A percentile compares a stretch with the other conserved stretches of the same genome.
phyloP scores from a whole-genome alignment of 2,113 vertebrate species.

The Phylloscopus whistleri region DNA sequence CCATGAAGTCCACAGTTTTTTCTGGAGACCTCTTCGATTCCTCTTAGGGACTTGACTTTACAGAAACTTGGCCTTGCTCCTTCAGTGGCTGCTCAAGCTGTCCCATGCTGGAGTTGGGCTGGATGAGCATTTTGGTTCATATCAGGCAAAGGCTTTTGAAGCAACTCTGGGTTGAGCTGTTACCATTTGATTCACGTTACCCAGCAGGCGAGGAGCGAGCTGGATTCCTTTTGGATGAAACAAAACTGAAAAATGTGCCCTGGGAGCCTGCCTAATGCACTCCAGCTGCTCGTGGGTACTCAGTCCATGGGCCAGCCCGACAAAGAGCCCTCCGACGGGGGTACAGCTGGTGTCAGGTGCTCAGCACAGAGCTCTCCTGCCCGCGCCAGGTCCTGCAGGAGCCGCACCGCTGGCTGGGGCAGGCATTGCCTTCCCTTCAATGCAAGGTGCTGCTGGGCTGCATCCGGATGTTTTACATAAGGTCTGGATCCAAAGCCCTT shows the following conservation, averaged over 20 bases:
- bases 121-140: neutral
- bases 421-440: neutral
- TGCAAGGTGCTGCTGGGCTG: neutral
- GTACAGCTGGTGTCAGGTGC: neutral
- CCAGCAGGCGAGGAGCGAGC: neutral
- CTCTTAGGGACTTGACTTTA: neutral
- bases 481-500: constrained; percentile 1
- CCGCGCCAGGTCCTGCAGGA: accelerated
- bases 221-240: constrained; percentile 14
- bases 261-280: neutral
- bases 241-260: neutral
- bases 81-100: neutral
- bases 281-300: neutral
- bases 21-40: neutral
- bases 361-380: accelerated
- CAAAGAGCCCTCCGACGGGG: neutral
- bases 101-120: neutral
- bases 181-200: neutral
- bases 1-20: neutral
- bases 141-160: neutral
- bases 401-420: neutral
- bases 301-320: accelerated
- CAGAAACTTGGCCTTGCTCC: neutral
- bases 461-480: neutral
- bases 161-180: accelerated